Base-by-base conservation (phyloP, 1,140 invertebrate species). In the Tetramorium alpestre region DNA sequence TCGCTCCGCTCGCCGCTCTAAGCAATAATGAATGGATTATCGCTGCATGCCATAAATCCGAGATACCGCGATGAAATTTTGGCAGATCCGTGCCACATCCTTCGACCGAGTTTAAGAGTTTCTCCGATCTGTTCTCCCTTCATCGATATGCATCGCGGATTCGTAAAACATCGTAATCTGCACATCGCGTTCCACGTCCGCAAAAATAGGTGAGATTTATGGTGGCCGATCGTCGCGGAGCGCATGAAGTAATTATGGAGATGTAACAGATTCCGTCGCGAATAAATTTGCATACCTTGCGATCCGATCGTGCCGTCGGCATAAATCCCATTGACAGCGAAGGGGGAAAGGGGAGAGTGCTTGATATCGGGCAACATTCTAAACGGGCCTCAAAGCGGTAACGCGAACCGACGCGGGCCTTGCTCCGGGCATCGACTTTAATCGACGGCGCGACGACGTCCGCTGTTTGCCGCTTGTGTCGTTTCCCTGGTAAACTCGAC, bases 401-500 rank as follows among this genome's bases (percentile, higher is more conserved):
- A 8, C 33, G 47, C 18, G 38, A 65, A 33, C 18, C 60, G 16
- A n/a, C 5, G 38, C 54, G 58, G 28, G 10, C 25, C 33, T 80
- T n/a, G 58, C 38, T 67, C 47, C 49, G 60, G 44, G 18, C 60
- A 10, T 11, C 49, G 38, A 72, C n/a, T 81, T 70, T 47, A 72
- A 82, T 82, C 51, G 44, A 11, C 41, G 28, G 4, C 65, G 44
- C 16, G 58, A 16, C 38, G 56, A 11, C 11, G 54, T 51, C 41
- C 18, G 13, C 41, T 22, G 28, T 65, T 75, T 58, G 72, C 28
- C 70, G 33, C 56, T 81, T 41, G 58, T 25, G 11, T 69, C 82
- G 69, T 81, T 90, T 22, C 67, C 75, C 67, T 73, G 73, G 62
- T 87, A 82, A 90, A 90, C 84, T 44, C 70, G 44, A 4, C 64